Base-by-base conservation (phyloP, 1,140 invertebrate species). In the Oncopodura yosiiana region DNA sequence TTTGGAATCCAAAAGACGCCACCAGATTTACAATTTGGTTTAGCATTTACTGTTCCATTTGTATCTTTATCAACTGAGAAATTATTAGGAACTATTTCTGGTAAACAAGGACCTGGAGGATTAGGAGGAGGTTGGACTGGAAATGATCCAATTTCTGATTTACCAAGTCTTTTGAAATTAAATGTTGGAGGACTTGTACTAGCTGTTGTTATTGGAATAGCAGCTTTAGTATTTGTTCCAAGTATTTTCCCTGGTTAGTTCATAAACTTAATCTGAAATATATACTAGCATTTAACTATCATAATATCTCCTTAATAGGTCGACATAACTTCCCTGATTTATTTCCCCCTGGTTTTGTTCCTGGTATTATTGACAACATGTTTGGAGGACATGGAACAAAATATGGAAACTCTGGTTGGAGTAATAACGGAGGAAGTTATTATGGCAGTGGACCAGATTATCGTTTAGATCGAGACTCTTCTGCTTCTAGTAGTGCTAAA, bases 1-100 rank as follows among this genome's bases (percentile, higher is more conserved):
- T 8, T 56, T 3, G 1, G 36, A 3, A 19, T 56, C 12, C 43
- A 56, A 18, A 56, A 56, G 34, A 34, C 53, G 11, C 53, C 53
- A 9, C 53, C 53, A 3, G 53, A 56, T 16, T 34, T 42, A 3
- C 37, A 63, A 53, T 63, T 63, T 32, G 61, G 61, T 1, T 29
- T 63, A 1, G 54, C 61, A 1, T 60, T 63, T 48, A 63, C 61
- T 3, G 58, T 63, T 19, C 61, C 61, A 1, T 63, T 63, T 27
- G 53, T 63, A 1, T 58, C 54, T 2, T 29, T 63, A n/a, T 60
- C 61, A 12, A 63, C 61, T 14, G 54, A 63, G 24, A 43, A 49
- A 21, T 51, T 63, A 1, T 8, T 58, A 6, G 18, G 26, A 12
- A 49, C 44, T 14, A 37, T 51, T 21, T 21, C 29, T 12, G 50